Base-by-base conservation (phyloP, 2,113 vertebrate genomes). In the Halcyon malimbica region DNA sequence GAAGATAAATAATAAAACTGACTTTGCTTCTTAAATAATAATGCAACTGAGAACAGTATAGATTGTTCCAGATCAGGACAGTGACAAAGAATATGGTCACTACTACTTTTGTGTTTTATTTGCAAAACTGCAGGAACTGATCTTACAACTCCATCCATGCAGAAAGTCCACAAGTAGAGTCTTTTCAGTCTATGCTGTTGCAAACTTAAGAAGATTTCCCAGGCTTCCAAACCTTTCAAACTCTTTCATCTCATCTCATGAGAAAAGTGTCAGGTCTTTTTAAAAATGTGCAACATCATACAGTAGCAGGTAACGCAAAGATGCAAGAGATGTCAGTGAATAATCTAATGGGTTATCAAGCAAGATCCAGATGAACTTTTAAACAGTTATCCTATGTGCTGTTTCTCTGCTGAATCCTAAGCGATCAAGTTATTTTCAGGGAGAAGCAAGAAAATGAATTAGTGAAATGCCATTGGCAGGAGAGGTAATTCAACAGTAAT, bases 11-110 rank as follows among this genome's bases (percentile, higher is more conserved):
- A 91, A 93, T 65, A 94, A 83, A 91, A 77, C 9, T 88, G 63
- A 17, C 23, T 81, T 88, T 91, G 82, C 79, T 90, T 93, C 86
- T 93, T 51, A 93, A 89, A 93, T 91, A 92, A 75, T 68, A 89
- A 93, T 26, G 26, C 25, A 63, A 64, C 46, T 57, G 62, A 96
- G 81, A 91, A 80, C 50, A 92, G 59, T 41, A 75, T 77, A 97
- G 75, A 57, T 35, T 69, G 54, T 73, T 83, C 53, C 78, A 74
- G 44, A 50, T 65, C 59, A 85, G 53, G 41, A 71, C 37, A 62
- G 64, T 77, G 75, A 91, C 37, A 88, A 91, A 59, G n/a, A 23
- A 70, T 48, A 73, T 17, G 4, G 19, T 26, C 62, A 90, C n/a
- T 67, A 42, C 31, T 54, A 59, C 31, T 87, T 71, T 6, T 69